These are phyloP conservation scores for Eilema depressum DNA, from an alignment of 2,888 invertebrate species.

Conservation along the genomic window DNA sequence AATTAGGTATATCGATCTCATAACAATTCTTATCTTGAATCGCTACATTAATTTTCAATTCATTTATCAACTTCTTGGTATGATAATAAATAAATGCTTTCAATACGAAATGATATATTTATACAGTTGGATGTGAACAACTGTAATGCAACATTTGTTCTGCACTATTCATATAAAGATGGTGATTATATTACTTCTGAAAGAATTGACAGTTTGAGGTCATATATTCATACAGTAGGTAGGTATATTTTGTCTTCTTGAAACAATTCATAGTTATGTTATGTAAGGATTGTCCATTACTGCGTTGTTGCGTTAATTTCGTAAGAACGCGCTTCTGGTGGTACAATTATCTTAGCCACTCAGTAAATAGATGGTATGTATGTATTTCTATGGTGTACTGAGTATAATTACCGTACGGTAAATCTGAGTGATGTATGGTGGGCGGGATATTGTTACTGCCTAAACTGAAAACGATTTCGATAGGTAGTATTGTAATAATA, in stretches of 20 bases:
- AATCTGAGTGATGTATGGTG: too few species aligned
- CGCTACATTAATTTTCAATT: background rate
- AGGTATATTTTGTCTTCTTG: background rate
- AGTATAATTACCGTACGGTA: too few species aligned
- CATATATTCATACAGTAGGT: background rate
- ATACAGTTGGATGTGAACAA: background rate
- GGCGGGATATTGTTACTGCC: too few species aligned
- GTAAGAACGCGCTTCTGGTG: background rate
- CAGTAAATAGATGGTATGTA: too few species aligned
- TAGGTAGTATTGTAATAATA: too few species aligned
- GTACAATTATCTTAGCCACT: background rate
- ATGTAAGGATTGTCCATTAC: background rate
- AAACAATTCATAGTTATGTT: background rate
- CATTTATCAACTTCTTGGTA: background rate
- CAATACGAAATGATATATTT: background rate
- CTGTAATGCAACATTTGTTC: background rate
- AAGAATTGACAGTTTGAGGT: background rate
- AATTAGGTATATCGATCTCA: background rate
- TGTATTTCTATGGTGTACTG: too few species aligned
- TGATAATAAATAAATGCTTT: background rate
- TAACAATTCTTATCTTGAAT: background rate
- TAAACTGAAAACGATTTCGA: too few species aligned
- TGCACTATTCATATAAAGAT: background rate
- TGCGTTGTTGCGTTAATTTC: background rate
- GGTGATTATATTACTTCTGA: background rate